Conservation (phyloP, 2,797 vertebrate genomes). For the Micropoecilia bifurca region DNA sequence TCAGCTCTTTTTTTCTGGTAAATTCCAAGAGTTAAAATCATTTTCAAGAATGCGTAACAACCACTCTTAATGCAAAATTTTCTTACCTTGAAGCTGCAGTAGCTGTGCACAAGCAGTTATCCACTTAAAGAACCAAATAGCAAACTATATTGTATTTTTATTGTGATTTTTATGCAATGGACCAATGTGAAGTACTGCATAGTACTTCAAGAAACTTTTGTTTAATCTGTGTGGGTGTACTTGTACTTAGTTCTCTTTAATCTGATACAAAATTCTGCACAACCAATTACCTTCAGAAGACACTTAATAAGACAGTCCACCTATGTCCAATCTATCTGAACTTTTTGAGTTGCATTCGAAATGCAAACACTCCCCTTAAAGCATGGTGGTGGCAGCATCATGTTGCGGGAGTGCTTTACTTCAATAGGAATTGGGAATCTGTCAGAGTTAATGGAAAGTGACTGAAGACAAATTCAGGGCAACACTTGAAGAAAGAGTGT, state of each 20-base stretch:
- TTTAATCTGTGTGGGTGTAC: background rate
- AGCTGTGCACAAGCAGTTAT: background rate
- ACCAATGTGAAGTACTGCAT: background rate
- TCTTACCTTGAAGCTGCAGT: background rate
- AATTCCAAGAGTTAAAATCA: slow-evolving; percentile 1
- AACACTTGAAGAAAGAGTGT: background rate
- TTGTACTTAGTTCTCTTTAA: background rate
- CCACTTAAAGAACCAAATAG: background rate
- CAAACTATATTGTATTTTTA: background rate
- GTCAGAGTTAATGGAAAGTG: background rate
- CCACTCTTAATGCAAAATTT: background rate
- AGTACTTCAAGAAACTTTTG: background rate
- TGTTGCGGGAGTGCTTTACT: background rate
- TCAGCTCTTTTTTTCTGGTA: slow-evolving; percentile 21
- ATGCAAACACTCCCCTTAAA: background rate
- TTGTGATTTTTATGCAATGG: background rate
- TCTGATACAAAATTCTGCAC: background rate
- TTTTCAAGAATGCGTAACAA: background rate
- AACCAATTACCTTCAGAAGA: background rate
- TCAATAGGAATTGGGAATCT: background rate
- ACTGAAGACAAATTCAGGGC: background rate
- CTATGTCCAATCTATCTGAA: background rate
- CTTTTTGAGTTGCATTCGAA: background rate
- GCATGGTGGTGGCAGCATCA: background rate
- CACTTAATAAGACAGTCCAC: background rate